phyloP scores from a whole-genome alignment of 2,888 invertebrate species.

The Bibio marci region DNA sequence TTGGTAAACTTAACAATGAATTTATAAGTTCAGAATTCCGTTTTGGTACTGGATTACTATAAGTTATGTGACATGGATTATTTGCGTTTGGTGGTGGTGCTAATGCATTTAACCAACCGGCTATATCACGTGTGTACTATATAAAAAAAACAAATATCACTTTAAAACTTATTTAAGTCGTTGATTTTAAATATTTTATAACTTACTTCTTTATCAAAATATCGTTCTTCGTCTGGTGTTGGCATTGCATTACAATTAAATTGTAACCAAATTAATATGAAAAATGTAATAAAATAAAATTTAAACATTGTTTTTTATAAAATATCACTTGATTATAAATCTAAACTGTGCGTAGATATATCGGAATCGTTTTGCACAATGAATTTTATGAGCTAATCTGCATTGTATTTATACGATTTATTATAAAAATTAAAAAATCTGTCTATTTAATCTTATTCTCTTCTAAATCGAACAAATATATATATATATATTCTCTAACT shows the following conservation, averaged over 20 bases:
- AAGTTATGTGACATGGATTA: constrained; percentile 10
- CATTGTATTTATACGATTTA: too few species aligned
- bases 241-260: constrained; percentile 13
- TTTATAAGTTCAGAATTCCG: constrained; percentile 57
- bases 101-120: constrained; percentile 20
- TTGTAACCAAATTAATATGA: background rate
- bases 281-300: background rate
- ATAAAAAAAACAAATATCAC: constrained; percentile 3
- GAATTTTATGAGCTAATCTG: background rate
- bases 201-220: constrained; percentile 23
- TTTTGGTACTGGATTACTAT: constrained; percentile 30
- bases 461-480: too few species aligned
- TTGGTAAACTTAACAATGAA: constrained; percentile 57
- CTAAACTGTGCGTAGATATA: too few species aligned
- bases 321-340: too few species aligned
- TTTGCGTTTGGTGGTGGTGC: constrained; percentile 16
- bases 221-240: constrained; percentile 23
- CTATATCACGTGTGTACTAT: constrained; percentile 20
- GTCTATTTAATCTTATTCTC: too few species aligned
- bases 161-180: background rate
- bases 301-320: too few species aligned
- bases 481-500: too few species aligned
- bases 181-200: background rate
- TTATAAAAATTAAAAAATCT: too few species aligned
- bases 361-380: too few species aligned